Percentiles rank a stretch among this genome's conserved stretches.
Evolutionary conservation across 2,888 invertebrate genomes (phyloP).

Genomic region (Ctena decussata): DNA sequence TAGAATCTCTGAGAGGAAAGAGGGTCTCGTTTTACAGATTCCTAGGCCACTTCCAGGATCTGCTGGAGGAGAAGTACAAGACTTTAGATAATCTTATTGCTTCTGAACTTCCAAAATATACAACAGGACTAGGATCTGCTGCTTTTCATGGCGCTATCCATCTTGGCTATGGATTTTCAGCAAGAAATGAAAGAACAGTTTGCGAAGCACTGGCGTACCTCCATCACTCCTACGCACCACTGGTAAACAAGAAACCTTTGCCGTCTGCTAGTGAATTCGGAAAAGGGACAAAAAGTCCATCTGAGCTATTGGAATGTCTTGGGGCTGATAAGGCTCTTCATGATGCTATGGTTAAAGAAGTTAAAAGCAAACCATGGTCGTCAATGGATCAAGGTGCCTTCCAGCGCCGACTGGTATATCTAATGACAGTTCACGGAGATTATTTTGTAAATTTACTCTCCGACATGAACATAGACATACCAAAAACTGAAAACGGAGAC

Average conservation of each 20-base stretch:
- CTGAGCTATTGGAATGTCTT: constrained; percentile 28
- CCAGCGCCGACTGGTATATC: constrained; percentile 37
- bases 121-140: constrained; percentile 51
- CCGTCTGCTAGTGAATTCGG: constrained; percentile 39
- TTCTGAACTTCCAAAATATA: constrained; percentile 55
- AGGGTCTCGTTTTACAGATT: constrained; percentile 50
- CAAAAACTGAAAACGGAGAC: constrained; percentile 16
- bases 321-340: constrained; percentile 13
- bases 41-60: constrained; percentile 30
- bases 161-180: constrained; percentile 61
- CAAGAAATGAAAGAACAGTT: constrained; percentile 27
- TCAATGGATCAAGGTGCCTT: constrained; percentile 43
- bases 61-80: constrained; percentile 20
- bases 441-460: constrained; percentile 32
- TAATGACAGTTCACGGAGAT: constrained; percentile 39
- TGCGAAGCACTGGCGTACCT: constrained; percentile 62
- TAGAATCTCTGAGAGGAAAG: constrained; percentile 45
- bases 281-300: constrained; percentile 29
- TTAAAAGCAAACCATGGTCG: constrained; percentile 28
- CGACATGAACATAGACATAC: constrained; percentile 25
- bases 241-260: constrained; percentile 15
- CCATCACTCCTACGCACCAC: constrained; percentile 50
- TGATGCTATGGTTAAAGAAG: constrained; percentile 26
- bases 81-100: constrained; percentile 43
- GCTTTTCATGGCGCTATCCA: constrained; percentile 62